Base-by-base conservation (phyloP, 2,888 invertebrate genomes). In the Hypolimnas misippus region DNA sequence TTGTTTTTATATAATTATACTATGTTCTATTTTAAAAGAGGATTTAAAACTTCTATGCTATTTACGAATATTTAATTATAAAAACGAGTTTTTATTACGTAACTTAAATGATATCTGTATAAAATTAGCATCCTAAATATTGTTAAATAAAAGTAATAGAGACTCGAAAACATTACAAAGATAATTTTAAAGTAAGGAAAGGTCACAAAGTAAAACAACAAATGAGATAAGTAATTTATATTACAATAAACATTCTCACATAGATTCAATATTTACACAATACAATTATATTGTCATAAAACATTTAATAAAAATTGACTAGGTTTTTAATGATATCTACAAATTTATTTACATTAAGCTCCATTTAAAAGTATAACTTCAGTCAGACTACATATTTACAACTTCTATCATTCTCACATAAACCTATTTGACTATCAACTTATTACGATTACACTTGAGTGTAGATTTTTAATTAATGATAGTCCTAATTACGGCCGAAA, bases 201-300 rank as follows among this genome's bases (percentile, higher is more conserved):
- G 33, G 16, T 56, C 10, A 56, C 16, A 21, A 35, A 74, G 70
- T 69, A 69, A 72, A 71, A 73, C 49, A 49, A 63, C 35, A 10
- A 31, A 58, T 52, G 77, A 79, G 78, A 63, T 63, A 62, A 86
- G 84, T 84, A 73, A 81, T 83, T 81, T 87, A 85, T 87, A 85
- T 85, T 84, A 87, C 81, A 84, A 73, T 73, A 83, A 85, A 82
- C 81, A 81, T 81, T 78, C 70, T 81, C 83, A 87, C 83, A 87
- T 84, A 81, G 74, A 83, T 80, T 77, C 74, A 76, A 78, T 83
- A 86, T 87, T 77, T 87, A 90, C 84, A 90, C 81, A 77, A 74
- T 89, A 87, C 87, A 89, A 87, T 89, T 77, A 89, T 89, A 91
- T 91, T 89, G 90, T 90, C 89, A 83, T 87, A 86, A 87, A 88